Conservation (phyloP, 2,888 invertebrate genomes). For the Drosophila koepferae region DNA sequence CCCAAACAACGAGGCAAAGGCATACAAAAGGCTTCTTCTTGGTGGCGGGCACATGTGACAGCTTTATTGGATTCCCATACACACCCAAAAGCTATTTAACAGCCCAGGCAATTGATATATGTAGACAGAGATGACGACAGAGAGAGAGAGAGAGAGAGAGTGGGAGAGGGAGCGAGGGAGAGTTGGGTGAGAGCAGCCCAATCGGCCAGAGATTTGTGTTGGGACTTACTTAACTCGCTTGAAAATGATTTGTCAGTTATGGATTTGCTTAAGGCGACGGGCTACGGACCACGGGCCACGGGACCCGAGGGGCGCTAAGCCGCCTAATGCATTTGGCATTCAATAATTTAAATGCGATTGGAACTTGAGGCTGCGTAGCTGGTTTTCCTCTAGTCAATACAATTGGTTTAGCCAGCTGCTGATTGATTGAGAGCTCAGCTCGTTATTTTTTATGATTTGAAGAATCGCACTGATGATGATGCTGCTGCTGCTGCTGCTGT, state of each 20-base stretch:
- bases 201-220: slow-evolving; percentile 45
- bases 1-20: slow-evolving; percentile 64
- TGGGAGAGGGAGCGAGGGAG: too few species aligned
- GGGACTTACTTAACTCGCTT: slow-evolving; percentile 55
- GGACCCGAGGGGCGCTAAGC: slow-evolving; percentile 14
- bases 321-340: slow-evolving; percentile 70
- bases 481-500: background rate
- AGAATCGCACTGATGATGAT: slow-evolving; percentile 34
- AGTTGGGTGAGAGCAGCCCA: background rate
- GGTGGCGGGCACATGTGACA: slow-evolving; percentile 72
- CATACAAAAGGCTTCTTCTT: slow-evolving; percentile 65
- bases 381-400: slow-evolving; percentile 37
- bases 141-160: background rate
- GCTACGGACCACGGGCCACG: background rate
- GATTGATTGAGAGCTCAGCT: slow-evolving; percentile 70
- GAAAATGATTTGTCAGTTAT: slow-evolving; percentile 75
- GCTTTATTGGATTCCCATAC: slow-evolving; percentile 76
- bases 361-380: slow-evolving; percentile 18
- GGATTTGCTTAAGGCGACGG: slow-evolving; percentile 40
- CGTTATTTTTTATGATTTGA: slow-evolving; percentile 49
- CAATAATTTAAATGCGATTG: slow-evolving; percentile 65
- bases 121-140: background rate
- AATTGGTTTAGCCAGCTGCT: slow-evolving; percentile 75
- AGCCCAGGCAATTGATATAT: slow-evolving; percentile 56
- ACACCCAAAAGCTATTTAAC: slow-evolving; percentile 70